Conservation (phyloP, 2,797 vertebrate genomes). For the Spinus olivaceus region DNA sequence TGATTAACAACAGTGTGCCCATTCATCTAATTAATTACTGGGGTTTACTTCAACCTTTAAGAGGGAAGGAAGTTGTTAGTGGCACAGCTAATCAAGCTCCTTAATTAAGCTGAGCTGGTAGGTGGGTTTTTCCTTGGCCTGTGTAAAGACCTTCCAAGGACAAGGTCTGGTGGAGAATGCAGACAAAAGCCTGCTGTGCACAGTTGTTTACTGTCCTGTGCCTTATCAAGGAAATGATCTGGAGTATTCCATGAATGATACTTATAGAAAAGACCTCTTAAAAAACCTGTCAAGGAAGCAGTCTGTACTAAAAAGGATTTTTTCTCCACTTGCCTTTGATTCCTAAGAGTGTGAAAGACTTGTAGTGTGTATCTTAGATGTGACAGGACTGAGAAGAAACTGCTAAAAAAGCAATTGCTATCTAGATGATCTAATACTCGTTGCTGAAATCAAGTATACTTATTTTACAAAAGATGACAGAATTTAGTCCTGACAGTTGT, state of each 20-base stretch:
- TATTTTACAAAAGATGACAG: not conserved
- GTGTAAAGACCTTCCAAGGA: not conserved
- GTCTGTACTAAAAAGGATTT: not conserved
- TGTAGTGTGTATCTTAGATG: not conserved
- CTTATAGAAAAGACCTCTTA: not conserved
- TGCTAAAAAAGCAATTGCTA: not conserved
- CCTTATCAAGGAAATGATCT: rapidly evolving
- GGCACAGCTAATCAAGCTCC: not conserved
- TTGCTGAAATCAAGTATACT: not conserved
- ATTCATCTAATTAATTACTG: not conserved
- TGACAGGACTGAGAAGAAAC: not conserved
- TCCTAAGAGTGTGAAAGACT: not conserved
- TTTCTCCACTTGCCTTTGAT: not conserved
- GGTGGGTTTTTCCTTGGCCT: not conserved
- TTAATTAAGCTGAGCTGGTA: not conserved
- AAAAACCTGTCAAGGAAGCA: not conserved
- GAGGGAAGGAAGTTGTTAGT: not conserved
- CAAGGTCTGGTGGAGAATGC: not conserved
- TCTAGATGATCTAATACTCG: not conserved
- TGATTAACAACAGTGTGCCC: not conserved
- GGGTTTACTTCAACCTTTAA: not conserved
- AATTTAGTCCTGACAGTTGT: not conserved
- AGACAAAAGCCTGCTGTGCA: not conserved
- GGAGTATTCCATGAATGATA: not conserved
- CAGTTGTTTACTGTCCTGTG: not conserved